Percentiles rank a stretch among this genome's conserved stretches.
phyloP scores from a whole-genome alignment of 1,140 invertebrate species.

The Aphelenchoides fujianensis region DNA sequence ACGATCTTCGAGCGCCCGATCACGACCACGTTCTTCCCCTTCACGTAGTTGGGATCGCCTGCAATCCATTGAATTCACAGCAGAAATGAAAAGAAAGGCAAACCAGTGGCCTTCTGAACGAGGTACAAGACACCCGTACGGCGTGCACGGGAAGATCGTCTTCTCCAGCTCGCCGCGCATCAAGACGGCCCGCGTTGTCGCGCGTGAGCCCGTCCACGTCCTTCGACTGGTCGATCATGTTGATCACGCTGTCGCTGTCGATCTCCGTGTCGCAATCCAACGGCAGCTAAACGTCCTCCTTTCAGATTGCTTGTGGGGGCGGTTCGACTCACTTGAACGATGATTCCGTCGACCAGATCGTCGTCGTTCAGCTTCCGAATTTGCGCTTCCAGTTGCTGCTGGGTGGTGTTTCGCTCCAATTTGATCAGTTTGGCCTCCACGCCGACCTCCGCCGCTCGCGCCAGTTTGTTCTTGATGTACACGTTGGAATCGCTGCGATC shows the following conservation, averaged over 20 bases:
- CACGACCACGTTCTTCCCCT: slow-evolving; percentile 84
- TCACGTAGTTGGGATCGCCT: slow-evolving; percentile 67
- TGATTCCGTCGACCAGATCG: slow-evolving; percentile 57
- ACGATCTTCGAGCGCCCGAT: slow-evolving; percentile 95
- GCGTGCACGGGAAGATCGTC: slow-evolving; percentile 58
- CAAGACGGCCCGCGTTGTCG: slow-evolving; percentile 58
- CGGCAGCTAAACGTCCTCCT: slow-evolving; percentile 57
- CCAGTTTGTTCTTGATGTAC: slow-evolving; percentile 94
- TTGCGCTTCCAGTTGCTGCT: slow-evolving; percentile 69
- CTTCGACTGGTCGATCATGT: slow-evolving; percentile 53
- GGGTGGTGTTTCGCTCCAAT: slow-evolving; percentile 76
- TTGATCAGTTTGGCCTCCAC: slow-evolving; percentile 78
- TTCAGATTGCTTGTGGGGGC: neutral
- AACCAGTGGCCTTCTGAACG: slow-evolving; percentile 54
- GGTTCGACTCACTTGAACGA: slow-evolving; percentile 48
- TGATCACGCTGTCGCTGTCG: slow-evolving; percentile 52
- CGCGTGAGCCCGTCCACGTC: slow-evolving; percentile 61
- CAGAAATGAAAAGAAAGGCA: slow-evolving; percentile 6
- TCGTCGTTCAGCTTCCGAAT: slow-evolving; percentile 56
- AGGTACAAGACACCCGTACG: slow-evolving; percentile 57
- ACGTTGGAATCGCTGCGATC: slow-evolving; percentile 96
- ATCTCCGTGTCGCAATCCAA: slow-evolving; percentile 50
- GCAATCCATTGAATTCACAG: slow-evolving; percentile 22
- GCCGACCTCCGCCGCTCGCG: slow-evolving; percentile 77
- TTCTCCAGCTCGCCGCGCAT: slow-evolving; percentile 54